Evolutionary conservation across 2,888 invertebrate species (phyloP), one percentile per base, ranked within the genome.

Genomic region (Synergus itoensis): DNA sequence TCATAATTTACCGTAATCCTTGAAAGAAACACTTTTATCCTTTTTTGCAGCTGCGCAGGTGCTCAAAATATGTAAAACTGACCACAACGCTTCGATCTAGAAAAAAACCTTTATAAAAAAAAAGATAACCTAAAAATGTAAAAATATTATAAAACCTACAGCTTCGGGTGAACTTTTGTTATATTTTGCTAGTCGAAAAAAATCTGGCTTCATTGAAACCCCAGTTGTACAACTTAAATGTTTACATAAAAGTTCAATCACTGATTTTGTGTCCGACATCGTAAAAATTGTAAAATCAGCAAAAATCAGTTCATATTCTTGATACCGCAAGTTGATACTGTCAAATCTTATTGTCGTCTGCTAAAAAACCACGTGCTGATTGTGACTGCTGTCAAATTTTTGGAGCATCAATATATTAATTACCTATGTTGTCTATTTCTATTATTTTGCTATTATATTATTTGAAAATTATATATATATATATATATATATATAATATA

Each of bases 131-230:
- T 83, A 36, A 60, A 28, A 36, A 16, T 16, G 1, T 43, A 43
- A 69, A 40, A 77, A 21, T 67, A 16, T 12, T 41, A 40, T 28
- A 8, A 9, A 41, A 90, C 91, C 91, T 85, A 92, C 92, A 64
- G 86, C 85, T 79, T 89, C 85, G 9, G 89, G 84, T 4, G 88
- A 87, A 9, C 81, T 81, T 82, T 88, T 84, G 80, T 92, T 87
- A 73, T 88, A 91, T 83, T 92, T 93, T 4, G 92, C 90, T 41
- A 88, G 80, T 84, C 90, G 86, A 77, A 93, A 92, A 80, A 90
- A 86, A 82, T 93, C 92, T 0, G 92, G 89, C 81, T 89, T 91
- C 28, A 92, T 83, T 12, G 86, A 48, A 12, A 88, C 83, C 28
- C 87, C 85, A 76, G 88, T 86, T 0, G 90, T 86, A 43, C 86